These are phyloP conservation scores for Syngnathus floridae DNA, from an alignment of 2,113 vertebrate species.

Conservation along the genomic window DNA sequence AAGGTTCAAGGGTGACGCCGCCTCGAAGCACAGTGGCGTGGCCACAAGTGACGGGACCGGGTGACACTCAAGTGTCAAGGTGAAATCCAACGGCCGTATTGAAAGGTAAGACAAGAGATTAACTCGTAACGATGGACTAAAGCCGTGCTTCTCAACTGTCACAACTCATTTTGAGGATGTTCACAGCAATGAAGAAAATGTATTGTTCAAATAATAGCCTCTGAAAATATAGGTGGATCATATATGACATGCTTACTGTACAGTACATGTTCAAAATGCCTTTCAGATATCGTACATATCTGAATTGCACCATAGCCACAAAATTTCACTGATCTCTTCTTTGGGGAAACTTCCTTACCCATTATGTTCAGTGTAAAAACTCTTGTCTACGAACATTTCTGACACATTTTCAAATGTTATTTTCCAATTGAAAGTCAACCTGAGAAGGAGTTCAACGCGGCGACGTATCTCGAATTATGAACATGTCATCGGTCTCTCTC, in stretches of 20 bases:
- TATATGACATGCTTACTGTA: background rate
- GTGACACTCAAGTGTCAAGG: conserved; percentile 22
- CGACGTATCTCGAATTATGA: background rate
- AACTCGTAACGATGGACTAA: background rate
- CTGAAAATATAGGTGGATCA: background rate
- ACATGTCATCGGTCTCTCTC: background rate
- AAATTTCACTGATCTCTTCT: background rate
- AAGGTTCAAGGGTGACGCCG: conserved; percentile 71
- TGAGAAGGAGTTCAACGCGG: too few relatives aligned
- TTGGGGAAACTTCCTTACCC: background rate
- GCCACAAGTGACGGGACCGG: conserved; percentile 15
- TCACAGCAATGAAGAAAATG: background rate
- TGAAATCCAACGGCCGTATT: conserved; percentile 17
- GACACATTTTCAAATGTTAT: background rate
- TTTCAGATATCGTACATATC: background rate
- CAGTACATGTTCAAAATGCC: background rate
- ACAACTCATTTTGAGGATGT: background rate
- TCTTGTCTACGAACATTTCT: background rate
- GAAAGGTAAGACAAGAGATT: conserved; percentile 43
- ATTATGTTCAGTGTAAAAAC: background rate
- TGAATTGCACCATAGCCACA: background rate
- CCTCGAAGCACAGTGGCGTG: conserved; percentile 32
- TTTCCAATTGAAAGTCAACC: background rate
- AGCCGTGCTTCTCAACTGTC: background rate
- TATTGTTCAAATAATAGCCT: background rate